Percentiles rank a stretch among this genome's conserved stretches.
Evolutionary conservation across 2,888 invertebrate genomes (phyloP).

Genomic region (Watsonalla cultraria): DNA sequence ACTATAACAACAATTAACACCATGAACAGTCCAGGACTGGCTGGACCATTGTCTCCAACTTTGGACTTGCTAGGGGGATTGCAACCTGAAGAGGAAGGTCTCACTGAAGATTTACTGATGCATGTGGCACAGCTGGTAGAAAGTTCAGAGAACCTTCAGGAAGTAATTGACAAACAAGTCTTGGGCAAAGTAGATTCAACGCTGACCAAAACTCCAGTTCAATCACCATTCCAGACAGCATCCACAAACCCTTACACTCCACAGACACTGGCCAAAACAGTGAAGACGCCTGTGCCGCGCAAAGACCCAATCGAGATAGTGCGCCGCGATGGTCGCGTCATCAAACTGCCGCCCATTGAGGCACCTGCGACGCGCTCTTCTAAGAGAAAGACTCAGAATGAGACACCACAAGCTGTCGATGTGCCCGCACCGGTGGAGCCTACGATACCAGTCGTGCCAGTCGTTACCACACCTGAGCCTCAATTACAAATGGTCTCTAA

Average conservation of each 20-base stretch:
- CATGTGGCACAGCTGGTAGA: constrained; percentile 86
- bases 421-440: constrained; percentile 19
- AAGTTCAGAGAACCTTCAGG: constrained; percentile 83
- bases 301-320: constrained; percentile 86
- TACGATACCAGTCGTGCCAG: constrained; percentile 32
- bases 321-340: constrained; percentile 85
- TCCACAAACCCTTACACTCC: constrained; percentile 38
- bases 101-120: constrained; percentile 84
- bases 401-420: constrained; percentile 24
- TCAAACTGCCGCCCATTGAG: constrained; percentile 89
- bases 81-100: constrained; percentile 81
- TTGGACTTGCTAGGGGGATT: constrained; percentile 78
- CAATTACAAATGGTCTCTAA: constrained; percentile 47
- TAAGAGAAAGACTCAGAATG: constrained; percentile 78
- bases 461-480: constrained; percentile 47
- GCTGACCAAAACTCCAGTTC: constrained; percentile 31
- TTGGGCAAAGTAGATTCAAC: constrained; percentile 67
- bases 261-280: constrained; percentile 46
- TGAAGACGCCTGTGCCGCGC: constrained; percentile 41
- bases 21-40: constrained; percentile 71
- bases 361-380: constrained; percentile 89
- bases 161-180: constrained; percentile 84
- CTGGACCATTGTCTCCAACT: constrained; percentile 78
- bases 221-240: constrained; percentile 33
- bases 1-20: constrained; percentile 46